A percentile compares a stretch with the other conserved stretches of the same genome.
Conservation (phyloP, 2,888 invertebrate species). For the Bombylius major region DNA sequence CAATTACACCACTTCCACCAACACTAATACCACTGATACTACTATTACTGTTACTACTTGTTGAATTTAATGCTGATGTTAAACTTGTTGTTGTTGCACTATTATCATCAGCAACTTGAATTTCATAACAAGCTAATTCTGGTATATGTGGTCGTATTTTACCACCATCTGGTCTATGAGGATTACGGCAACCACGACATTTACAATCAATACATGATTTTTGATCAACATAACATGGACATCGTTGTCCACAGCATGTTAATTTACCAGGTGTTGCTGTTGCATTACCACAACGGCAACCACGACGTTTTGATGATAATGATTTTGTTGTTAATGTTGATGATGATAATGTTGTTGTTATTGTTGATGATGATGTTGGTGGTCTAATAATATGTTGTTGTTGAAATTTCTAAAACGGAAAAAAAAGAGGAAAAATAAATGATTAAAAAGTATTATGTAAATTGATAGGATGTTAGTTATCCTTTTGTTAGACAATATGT, state of each 20-base stretch:
- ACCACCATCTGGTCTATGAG: constrained; percentile 68
- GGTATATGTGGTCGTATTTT: constrained; percentile 58
- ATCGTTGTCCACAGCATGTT: constrained; percentile 87
- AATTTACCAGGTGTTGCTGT: constrained; percentile 79
- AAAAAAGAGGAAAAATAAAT: not conserved
- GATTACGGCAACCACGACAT: constrained; percentile 87
- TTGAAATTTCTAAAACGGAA: constrained; percentile 5
- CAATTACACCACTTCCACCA: not conserved
- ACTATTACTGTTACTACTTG: not conserved
- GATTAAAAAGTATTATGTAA: not conserved
- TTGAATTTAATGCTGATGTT: not conserved
- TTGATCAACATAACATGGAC: constrained; percentile 86
- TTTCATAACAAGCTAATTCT: constrained; percentile 49
- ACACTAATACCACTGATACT: not conserved
- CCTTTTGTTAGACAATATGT: too few relatives aligned
- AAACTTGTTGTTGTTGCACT: constrained; percentile 12
- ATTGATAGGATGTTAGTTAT: not conserved
- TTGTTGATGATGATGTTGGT: not conserved
- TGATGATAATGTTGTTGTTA: too few relatives aligned
- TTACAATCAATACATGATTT: constrained; percentile 82
- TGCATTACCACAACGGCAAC: constrained; percentile 84
- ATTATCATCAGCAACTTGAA: constrained; percentile 32
- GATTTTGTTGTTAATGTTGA: not conserved
- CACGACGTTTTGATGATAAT: constrained; percentile 45
- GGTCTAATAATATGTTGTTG: constrained; percentile 8